These are phyloP conservation scores for Spea multiplicata DNA, from an alignment of 2,113 vertebrate species.

Conservation along the genomic window DNA sequence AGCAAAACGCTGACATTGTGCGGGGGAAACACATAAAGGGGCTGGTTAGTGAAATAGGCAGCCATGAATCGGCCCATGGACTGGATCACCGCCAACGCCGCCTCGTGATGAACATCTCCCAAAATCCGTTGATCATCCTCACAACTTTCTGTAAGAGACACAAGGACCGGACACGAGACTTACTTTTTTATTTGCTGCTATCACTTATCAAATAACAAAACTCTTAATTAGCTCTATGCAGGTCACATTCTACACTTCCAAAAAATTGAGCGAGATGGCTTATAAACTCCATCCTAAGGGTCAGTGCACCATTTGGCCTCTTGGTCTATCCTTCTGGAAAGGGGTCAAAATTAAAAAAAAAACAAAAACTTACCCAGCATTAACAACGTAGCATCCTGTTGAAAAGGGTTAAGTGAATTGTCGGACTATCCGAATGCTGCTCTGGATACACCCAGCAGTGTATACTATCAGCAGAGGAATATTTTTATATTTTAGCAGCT, in stretches of 20 bases:
- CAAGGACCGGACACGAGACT: neutral
- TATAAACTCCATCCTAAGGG: neutral
- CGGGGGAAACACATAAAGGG: slow-evolving; percentile 78
- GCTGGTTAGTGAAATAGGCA: slow-evolving; percentile 85
- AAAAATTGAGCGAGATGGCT: neutral
- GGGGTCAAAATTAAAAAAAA: too few relatives aligned
- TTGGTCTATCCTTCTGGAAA: too few relatives aligned
- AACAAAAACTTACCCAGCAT: too few relatives aligned
- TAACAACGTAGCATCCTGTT: too few relatives aligned
- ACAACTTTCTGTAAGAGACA: slow-evolving; percentile 51
- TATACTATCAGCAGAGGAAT: too few relatives aligned
- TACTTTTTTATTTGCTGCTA: neutral
- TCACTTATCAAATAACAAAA: neutral
- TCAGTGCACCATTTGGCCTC: too few relatives aligned
- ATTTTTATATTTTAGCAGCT: too few relatives aligned
- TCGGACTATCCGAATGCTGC: too few relatives aligned
- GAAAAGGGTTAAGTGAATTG: too few relatives aligned
- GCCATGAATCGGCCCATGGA: slow-evolving; percentile 93
- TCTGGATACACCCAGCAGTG: too few relatives aligned
- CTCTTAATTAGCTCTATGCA: neutral
- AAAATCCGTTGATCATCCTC: slow-evolving; percentile 55
- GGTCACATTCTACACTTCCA: neutral
- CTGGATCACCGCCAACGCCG: slow-evolving; percentile 73
- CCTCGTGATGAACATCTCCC: slow-evolving; percentile 63
- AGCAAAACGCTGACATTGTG: slow-evolving; percentile 78